phyloP scores from a whole-genome alignment of 2,113 vertebrate genomes.

The Rhinoptilus africanus region DNA sequence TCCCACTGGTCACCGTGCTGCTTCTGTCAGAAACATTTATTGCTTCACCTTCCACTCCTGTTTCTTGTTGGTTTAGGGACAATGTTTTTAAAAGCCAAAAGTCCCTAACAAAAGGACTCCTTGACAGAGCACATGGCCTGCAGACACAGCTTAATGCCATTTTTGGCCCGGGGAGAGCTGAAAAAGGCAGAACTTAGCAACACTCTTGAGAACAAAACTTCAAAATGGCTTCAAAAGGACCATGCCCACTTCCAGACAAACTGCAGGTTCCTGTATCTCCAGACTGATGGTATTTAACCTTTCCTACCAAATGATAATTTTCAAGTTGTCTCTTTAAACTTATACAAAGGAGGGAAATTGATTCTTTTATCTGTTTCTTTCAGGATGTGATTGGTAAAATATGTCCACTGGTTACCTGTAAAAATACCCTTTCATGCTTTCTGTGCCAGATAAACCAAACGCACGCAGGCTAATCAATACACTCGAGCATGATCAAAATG shows the following conservation, averaged over 20 bases:
- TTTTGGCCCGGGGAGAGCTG: not conserved
- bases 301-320: not conserved
- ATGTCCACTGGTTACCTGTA: not conserved
- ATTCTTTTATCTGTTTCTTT: not conserved
- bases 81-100: not conserved
- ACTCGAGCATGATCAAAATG: not conserved
- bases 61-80: not conserved
- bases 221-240: not conserved
- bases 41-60: not conserved
- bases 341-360: not conserved
- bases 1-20: not conserved
- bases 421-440: not conserved
- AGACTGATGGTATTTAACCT: not conserved
- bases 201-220: not conserved
- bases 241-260: not conserved
- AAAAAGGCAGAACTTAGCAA: not conserved
- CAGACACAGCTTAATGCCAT: not conserved
- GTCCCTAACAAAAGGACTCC: not conserved
- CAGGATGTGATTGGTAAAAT: not conserved
- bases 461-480: not conserved
- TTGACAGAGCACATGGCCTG: not conserved
- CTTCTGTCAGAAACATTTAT: not conserved
- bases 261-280: not conserved
- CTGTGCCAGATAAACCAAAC: not conserved
- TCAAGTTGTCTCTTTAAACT: not conserved